Evolutionary conservation across 92 coral and sea anemone genomes (phyloP).

Genomic region (Porites lobata): DNA sequence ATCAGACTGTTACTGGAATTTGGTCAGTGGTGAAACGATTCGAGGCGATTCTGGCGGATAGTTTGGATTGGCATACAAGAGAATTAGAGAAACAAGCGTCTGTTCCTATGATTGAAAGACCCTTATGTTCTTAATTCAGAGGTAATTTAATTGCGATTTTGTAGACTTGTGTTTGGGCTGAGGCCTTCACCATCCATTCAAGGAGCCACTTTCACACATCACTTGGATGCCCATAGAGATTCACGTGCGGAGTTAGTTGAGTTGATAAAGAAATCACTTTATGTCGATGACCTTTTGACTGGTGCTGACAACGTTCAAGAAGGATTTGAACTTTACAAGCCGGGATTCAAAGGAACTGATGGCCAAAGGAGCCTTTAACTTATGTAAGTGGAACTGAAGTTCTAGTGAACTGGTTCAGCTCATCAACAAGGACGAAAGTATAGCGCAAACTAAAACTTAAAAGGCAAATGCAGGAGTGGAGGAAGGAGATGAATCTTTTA

Average conservation of each 20-base stretch:
- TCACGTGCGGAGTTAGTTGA: neutral
- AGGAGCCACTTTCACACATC: neutral
- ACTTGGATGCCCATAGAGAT: neutral
- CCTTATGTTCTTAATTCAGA: constrained; percentile 30
- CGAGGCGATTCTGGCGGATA: neutral
- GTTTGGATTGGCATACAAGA: constrained; percentile 3
- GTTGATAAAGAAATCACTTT: neutral
- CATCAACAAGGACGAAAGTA: neutral
- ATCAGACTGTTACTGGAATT: constrained; percentile 47
- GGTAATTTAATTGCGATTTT: constrained; percentile 46
- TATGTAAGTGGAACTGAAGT: constrained; percentile 1
- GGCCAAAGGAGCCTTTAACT: neutral
- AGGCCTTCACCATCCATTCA: constrained; percentile 63
- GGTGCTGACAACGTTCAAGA: neutral
- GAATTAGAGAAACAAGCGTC: neutral
- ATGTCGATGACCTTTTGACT: neutral
- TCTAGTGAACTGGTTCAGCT: neutral
- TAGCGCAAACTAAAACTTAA: constrained; percentile 3
- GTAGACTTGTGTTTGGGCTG: constrained; percentile 67
- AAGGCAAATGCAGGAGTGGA: neutral
- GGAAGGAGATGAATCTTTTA: constrained; percentile 32
- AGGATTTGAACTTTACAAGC: constrained; percentile 1
- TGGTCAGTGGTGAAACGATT: constrained; percentile 36
- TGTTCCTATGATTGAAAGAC: constrained; percentile 17
- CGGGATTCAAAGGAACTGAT: constrained; percentile 1